Conservation (phyloP, 2,888 invertebrate species). For the Pseudococcus viburni region DNA sequence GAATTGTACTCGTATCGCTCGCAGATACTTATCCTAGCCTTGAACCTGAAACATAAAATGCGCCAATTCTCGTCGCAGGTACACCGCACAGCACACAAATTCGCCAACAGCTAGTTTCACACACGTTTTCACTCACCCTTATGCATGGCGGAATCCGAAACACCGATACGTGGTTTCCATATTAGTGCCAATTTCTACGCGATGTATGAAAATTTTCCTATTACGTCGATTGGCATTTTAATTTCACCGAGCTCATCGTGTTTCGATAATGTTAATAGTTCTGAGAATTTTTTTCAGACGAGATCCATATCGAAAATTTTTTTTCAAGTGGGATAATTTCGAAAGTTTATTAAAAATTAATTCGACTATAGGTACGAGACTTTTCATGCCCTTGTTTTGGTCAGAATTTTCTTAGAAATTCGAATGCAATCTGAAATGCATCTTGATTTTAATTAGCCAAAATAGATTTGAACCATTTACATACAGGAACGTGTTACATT, state of each 20-base stretch:
- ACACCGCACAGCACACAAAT: background rate
- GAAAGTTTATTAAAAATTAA: background rate
- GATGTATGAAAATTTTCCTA: slow-evolving; percentile 15
- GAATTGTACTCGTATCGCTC: slow-evolving; percentile 55
- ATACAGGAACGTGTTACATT: background rate
- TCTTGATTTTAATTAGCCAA: background rate
- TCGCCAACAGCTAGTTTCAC: slow-evolving; percentile 43
- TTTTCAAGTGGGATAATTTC: background rate
- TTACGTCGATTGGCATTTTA: slow-evolving; percentile 24
- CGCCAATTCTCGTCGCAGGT: slow-evolving; percentile 16
- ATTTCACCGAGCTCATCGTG: background rate
- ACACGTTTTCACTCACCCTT: slow-evolving; percentile 28
- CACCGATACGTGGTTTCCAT: background rate
- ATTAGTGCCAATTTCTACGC: background rate
- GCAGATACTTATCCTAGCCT: slow-evolving; percentile 48
- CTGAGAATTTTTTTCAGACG: background rate
- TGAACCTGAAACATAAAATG: slow-evolving; percentile 48
- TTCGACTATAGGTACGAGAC: too few relatives aligned
- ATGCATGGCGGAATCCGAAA: background rate
- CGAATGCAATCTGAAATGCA: background rate
- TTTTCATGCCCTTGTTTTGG: background rate
- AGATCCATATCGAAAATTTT: slow-evolving; percentile 1
- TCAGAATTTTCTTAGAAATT: slow-evolving; percentile 1
- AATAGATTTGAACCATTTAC: background rate
- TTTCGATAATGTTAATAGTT: background rate